Base-by-base conservation (phyloP, 2,888 invertebrate species). In the Lacanobia wlatinum region DNA sequence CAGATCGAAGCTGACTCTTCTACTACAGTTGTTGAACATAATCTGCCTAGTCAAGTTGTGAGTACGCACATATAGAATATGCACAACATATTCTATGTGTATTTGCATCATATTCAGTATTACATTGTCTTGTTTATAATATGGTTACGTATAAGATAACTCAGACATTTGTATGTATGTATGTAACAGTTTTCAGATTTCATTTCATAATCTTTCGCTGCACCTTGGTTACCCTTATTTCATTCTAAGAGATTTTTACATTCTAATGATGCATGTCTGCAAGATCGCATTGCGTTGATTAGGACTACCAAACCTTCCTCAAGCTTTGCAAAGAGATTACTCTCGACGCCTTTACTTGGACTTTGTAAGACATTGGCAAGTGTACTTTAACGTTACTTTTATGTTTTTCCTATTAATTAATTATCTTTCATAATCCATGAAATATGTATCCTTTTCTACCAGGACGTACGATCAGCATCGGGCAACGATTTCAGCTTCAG, bases 11-110 rank as follows among this genome's bases (percentile, higher is more conserved):
- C 98, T 75, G 98, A 98, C 89, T 98, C 98, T 0, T 98, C 98
- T 82, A 98, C 98, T 7, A 98, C 98, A 0, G 98, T 98, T 82
- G 98, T 99, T 0, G 98, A 98, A 89, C 99, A 99, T 90, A 99
- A 99, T 94, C 93, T 99, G 55, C 98, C 98, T 0, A 98, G 98
- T 88, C 98, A 99, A 96, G 98, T 98, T 84, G 97, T 97, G 87
- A 95, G 94, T n/a, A n/a, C n/a, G n/a, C n/a, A n/a, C n/a, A n/a
- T n/a, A n/a, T n/a, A n/a, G n/a, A n/a, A n/a, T n/a, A n/a, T n/a
- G n/a, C n/a, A n/a, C n/a, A n/a, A n/a, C n/a, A n/a, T n/a, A n/a
- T n/a, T 23, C 1, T 38, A n/a, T 12, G 1, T 16, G 0, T 23
- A 7, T 38, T 40, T 70, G 23, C 12, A 38, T 1, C 53, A 23